Conservation (phyloP, 2,888 invertebrate species). For the Conistra vaccinii region DNA sequence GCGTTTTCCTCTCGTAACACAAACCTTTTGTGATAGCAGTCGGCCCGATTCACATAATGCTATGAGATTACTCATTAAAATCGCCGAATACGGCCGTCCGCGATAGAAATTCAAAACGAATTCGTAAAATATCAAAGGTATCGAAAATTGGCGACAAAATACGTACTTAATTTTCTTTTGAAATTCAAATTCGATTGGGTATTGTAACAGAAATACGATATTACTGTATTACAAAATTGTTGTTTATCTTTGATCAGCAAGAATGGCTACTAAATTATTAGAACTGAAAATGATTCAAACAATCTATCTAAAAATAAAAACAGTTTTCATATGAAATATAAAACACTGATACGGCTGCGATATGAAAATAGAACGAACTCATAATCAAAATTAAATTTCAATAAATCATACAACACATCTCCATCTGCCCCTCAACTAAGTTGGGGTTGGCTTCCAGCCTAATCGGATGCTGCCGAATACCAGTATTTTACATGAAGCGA, state of each 20-base stretch:
- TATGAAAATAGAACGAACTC: background rate
- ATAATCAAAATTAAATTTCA: background rate
- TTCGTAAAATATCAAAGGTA: constrained; percentile 48
- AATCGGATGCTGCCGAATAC: too few species aligned
- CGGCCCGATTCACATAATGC: constrained; percentile 70
- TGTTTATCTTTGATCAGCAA: constrained; percentile 5
- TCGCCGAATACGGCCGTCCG: constrained; percentile 53
- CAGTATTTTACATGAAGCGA: too few species aligned
- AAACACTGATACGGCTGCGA: background rate
- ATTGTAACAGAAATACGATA: constrained; percentile 9
- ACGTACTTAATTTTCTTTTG: constrained; percentile 32
- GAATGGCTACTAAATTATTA: background rate
- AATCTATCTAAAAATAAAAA: background rate
- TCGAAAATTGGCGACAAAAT: constrained; percentile 32
- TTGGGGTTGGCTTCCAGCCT: too few species aligned
- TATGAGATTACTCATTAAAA: constrained; percentile 79
- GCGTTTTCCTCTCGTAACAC: constrained; percentile 73
- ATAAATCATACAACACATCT: background rate
- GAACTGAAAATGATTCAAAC: background rate
- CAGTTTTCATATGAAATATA: background rate
- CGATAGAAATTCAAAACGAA: constrained; percentile 49
- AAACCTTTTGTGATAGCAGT: constrained; percentile 77
- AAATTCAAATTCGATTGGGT: constrained; percentile 31
- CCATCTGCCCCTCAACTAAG: too few species aligned
- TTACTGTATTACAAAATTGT: constrained; percentile 2